Evolutionary conservation across 1,140 invertebrate species (phyloP).

Genomic region (Drosophila prosaltans): DNA sequence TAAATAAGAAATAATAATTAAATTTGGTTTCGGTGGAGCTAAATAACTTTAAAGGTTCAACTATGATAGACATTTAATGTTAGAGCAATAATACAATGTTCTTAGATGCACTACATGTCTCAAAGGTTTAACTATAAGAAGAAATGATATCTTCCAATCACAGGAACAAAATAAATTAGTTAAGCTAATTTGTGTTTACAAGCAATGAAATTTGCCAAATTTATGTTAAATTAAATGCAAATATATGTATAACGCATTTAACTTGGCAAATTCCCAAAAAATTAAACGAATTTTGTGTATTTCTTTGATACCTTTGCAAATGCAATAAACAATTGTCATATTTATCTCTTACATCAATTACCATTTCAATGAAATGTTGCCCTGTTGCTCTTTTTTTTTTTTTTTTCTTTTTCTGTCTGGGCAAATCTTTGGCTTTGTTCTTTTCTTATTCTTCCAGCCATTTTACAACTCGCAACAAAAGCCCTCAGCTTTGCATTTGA

Average conservation of each 20-base stretch:
- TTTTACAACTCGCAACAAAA: slow-evolving; percentile 8
- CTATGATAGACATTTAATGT: too few relatives aligned
- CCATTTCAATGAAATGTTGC: slow-evolving; percentile 8
- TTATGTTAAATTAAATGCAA: too few relatives aligned
- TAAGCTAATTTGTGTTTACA: too few relatives aligned
- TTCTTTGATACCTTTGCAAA: not conserved
- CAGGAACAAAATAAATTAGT: too few relatives aligned
- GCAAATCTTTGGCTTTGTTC: slow-evolving; percentile 14
- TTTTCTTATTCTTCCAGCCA: slow-evolving; percentile 1
- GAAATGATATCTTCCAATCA: too few relatives aligned
- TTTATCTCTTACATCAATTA: slow-evolving; percentile 13
- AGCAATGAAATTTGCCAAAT: too few relatives aligned
- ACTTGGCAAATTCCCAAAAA: not conserved
- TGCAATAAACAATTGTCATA: slow-evolving; percentile 16
- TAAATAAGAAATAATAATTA: too few relatives aligned
- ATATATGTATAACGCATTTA: not conserved
- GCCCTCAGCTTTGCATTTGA: slow-evolving; percentile 7
- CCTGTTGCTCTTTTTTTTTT: slow-evolving; percentile 7
- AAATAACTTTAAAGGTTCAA: too few relatives aligned
- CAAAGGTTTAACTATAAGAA: too few relatives aligned
- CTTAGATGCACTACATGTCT: too few relatives aligned
- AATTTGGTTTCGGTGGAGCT: too few relatives aligned
- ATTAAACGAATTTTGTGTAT: not conserved
- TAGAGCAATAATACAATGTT: too few relatives aligned
- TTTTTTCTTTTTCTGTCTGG: slow-evolving; percentile 3